Evolutionary conservation across 2,888 invertebrate genomes (phyloP).

Genomic region (Eupithecia abbreviata): DNA sequence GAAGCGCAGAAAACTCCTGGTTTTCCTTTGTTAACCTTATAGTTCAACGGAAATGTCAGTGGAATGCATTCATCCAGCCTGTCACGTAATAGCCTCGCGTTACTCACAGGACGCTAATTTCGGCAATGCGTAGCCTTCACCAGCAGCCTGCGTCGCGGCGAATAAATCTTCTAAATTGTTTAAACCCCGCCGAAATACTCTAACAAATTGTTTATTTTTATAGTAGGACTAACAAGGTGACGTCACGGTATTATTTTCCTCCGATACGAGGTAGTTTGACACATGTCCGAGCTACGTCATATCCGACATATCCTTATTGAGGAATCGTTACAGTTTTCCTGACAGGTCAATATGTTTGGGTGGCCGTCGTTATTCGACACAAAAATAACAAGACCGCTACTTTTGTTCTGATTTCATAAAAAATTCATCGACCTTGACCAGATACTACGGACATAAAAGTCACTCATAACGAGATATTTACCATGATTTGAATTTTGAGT

Average conservation of each 20-base stretch:
- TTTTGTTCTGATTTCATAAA: background rate
- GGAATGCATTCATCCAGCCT: background rate
- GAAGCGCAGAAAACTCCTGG: too few relatives aligned
- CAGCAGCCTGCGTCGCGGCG: background rate
- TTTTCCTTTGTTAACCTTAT: background rate
- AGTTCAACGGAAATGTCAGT: background rate
- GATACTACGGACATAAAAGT: background rate
- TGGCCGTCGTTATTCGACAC: background rate
- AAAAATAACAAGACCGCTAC: background rate
- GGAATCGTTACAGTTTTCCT: background rate
- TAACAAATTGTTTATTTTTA: background rate
- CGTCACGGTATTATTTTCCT: background rate
- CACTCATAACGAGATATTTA: too few relatives aligned
- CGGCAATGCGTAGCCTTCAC: conserved; percentile 6
- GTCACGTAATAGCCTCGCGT: background rate
- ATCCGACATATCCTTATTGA: background rate
- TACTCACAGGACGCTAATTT: background rate
- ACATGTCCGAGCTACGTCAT: background rate
- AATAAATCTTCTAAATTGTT: conserved; percentile 6
- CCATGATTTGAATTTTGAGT: too few relatives aligned
- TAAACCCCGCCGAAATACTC: background rate
- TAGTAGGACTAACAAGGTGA: background rate
- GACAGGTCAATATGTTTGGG: background rate
- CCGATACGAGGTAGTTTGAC: background rate
- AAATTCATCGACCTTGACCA: background rate